A percentile compares a stretch with the other conserved stretches of the same genome.
phyloP scores from a whole-genome alignment of 2,888 invertebrate genomes.

The Dryobota labecula region DNA sequence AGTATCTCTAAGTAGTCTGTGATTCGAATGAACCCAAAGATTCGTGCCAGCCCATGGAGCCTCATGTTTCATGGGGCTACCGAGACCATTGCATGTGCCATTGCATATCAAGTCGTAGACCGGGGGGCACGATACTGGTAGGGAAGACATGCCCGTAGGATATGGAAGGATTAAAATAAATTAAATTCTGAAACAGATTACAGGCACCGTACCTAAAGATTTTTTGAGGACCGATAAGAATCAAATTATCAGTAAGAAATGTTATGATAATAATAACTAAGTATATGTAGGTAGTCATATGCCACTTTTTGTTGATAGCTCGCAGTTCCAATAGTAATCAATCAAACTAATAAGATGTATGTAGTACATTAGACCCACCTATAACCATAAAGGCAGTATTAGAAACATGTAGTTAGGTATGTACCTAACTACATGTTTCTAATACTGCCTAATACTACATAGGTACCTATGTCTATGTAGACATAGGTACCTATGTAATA shows the following conservation, averaged over 20 bases:
- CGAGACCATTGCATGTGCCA: too few species aligned
- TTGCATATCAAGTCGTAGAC: too few species aligned
- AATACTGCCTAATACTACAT: too few species aligned
- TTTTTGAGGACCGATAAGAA: constrained; percentile 35
- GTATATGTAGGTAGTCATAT: background rate
- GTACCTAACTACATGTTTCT: too few species aligned
- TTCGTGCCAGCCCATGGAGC: too few species aligned
- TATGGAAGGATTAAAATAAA: constrained; percentile 4
- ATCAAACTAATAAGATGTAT: constrained; percentile 12
- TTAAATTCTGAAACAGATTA: constrained; percentile 16
- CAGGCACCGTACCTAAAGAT: background rate
- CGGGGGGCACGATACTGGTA: too few species aligned
- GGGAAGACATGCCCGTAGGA: too few species aligned
- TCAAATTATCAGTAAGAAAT: constrained; percentile 31
- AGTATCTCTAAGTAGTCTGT: too few species aligned
- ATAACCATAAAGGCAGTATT: background rate
- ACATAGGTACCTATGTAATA: background rate
- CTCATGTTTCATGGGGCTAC: too few species aligned
- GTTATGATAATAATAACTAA: constrained; percentile 25
- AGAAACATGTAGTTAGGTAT: background rate
- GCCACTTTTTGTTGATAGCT: constrained; percentile 10
- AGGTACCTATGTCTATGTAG: background rate
- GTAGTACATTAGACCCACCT: background rate
- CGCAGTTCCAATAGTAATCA: constrained; percentile 3
- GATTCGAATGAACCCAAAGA: too few species aligned